phyloP scores from a whole-genome alignment of 2,113 vertebrate species.

The Baryphthengus martii region DNA sequence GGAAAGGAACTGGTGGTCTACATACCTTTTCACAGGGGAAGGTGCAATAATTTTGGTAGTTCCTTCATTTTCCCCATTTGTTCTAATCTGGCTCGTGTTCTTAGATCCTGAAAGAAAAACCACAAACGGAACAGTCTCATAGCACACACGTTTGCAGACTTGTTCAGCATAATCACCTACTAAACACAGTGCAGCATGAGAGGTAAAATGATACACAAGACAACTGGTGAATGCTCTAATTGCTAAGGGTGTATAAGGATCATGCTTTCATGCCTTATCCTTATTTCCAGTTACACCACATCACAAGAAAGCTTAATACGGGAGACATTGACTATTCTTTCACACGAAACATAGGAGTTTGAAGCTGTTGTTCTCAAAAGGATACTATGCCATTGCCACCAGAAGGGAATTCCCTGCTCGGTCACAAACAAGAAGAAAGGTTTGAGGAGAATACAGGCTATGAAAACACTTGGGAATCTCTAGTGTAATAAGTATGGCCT shows the following conservation, averaged over 20 bases:
- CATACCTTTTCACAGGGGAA: conserved; percentile 80
- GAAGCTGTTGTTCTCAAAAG: neutral
- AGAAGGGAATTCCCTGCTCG: neutral
- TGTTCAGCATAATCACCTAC: neutral
- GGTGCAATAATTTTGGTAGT: conserved; percentile 78
- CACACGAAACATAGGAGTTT: neutral
- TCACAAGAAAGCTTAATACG: neutral
- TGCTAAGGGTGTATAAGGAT: neutral
- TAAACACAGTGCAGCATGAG: neutral
- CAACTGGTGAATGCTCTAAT: neutral
- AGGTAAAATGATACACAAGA: neutral
- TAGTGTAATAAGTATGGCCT: neutral
- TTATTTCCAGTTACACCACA: neutral
- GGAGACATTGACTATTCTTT: neutral
- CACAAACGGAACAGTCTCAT: neutral
- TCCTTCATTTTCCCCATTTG: conserved; percentile 75
- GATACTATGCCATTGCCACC: neutral
- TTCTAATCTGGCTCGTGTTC: conserved; percentile 64
- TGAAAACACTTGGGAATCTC: neutral
- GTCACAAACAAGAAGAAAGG: neutral
- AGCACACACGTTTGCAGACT: neutral
- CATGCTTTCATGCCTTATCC: neutral
- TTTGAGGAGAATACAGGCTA: neutral
- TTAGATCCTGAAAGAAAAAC: conserved; percentile 58
- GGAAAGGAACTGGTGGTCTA: neutral